Percentiles rank a stretch among this genome's conserved stretches.
Conservation (phyloP, 2,113 vertebrate species). For the Dendrocopos noguchii region DNA sequence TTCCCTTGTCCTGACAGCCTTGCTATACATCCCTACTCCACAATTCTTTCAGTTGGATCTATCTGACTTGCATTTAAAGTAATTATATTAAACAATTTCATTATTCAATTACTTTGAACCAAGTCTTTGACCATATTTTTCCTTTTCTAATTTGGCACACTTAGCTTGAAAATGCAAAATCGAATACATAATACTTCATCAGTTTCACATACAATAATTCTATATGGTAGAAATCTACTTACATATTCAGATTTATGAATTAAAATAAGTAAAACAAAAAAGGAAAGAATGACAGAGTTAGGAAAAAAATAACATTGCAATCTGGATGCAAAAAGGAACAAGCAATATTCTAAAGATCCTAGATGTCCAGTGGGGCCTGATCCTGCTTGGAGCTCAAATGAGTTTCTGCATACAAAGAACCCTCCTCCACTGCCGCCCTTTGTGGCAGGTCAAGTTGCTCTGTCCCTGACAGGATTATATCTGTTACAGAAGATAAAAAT, state of each 20-base stretch:
- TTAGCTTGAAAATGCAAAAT: not conserved
- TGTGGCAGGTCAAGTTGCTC: not conserved
- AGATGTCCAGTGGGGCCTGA: not conserved
- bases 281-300: not conserved
- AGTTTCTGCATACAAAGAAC: not conserved
- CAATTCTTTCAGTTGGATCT: not conserved
- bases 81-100: slow-evolving; percentile 38
- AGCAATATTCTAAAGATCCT: not conserved
- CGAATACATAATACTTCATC: not conserved
- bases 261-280: not conserved
- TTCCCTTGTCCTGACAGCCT: slow-evolving; percentile 11
- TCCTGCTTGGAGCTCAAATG: not conserved
- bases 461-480: not conserved
- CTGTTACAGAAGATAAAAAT: slow-evolving; percentile 6
- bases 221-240: not conserved
- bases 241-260: not conserved
- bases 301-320: not conserved
- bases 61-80: slow-evolving; percentile 16
- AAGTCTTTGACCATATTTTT: not conserved
- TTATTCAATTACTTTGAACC: slow-evolving; percentile 19
- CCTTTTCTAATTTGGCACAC: not conserved
- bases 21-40: not conserved
- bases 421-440: not conserved
- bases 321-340: not conserved
- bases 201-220: not conserved